These are phyloP conservation scores for Incurvaria masculella DNA, from an alignment of 2,888 invertebrate species.

Conservation along the genomic window DNA sequence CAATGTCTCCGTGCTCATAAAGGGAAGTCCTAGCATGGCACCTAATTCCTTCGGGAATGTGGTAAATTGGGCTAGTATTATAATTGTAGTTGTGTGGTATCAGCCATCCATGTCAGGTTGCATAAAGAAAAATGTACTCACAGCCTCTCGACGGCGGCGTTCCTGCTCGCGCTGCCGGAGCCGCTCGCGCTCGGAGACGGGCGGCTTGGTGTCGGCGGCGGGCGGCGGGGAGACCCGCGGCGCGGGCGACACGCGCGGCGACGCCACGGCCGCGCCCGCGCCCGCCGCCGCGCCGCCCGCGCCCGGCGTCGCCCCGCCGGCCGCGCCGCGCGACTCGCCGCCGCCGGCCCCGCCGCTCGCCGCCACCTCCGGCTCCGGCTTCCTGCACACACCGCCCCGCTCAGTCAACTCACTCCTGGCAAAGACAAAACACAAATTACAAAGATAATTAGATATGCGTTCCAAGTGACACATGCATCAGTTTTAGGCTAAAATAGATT, in stretches of 20 bases:
- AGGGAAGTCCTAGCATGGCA: no score
- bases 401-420: not conserved
- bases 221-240: constrained; percentile 23
- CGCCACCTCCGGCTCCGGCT: constrained; percentile 25
- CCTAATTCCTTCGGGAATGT: no score
- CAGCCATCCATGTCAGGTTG: no score
- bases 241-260: constrained; percentile 35
- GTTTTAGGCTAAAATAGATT: no score
- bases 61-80: no score
- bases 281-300: constrained; percentile 43
- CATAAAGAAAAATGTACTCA: constrained; percentile 51
- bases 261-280: constrained; percentile 24
- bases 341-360: constrained; percentile 17
- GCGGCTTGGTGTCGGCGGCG: constrained; percentile 29
- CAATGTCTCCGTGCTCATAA: no score
- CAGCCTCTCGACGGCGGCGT: constrained; percentile 86
- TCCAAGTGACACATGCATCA: no score
- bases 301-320: constrained; percentile 39
- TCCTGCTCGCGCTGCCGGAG: constrained; percentile 87
- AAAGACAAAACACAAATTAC: constrained; percentile 1
- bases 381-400: not conserved
- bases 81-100: no score
- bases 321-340: constrained; percentile 30
- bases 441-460: no score
- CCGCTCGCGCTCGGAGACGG: constrained; percentile 73